phyloP scores from a whole-genome alignment of 2,797 vertebrate genomes.

The Alosa sapidissima region DNA sequence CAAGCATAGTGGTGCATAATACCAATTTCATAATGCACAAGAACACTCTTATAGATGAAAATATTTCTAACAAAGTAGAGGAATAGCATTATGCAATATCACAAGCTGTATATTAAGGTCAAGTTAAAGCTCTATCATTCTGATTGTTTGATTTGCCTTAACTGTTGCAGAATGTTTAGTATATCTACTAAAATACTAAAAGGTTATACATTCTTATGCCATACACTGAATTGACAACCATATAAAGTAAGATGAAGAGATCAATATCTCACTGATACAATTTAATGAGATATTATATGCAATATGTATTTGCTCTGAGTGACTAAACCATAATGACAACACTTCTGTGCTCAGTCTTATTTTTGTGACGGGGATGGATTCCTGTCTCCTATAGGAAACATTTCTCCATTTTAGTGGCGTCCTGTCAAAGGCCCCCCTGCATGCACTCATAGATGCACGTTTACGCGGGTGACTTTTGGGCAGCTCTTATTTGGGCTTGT shows the following conservation, averaged over 20 bases:
- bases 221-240: not conserved
- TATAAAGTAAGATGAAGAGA: not conserved
- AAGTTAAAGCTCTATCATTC: not conserved
- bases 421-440: conserved; percentile 30
- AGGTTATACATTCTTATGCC: not conserved
- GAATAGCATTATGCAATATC: not conserved
- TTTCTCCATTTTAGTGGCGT: conserved; percentile 61
- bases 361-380: conserved; percentile 36
- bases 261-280: not conserved
- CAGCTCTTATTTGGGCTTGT: conserved; percentile 81
- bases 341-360: conserved; percentile 21
- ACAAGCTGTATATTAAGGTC: not conserved
- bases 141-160: not conserved
- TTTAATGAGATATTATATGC: not conserved
- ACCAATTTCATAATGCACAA: not conserved
- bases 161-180: not conserved
- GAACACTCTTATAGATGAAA: not conserved
- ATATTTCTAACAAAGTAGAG: not conserved
- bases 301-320: too few relatives aligned
- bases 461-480: conserved; percentile 62
- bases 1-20: not conserved
- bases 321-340: not conserved
- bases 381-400: conserved; percentile 51
- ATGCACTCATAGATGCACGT: conserved; percentile 63
- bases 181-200: too few relatives aligned